Conservation (phyloP, 2,113 vertebrate species). For the Pachyramphus minor region DNA sequence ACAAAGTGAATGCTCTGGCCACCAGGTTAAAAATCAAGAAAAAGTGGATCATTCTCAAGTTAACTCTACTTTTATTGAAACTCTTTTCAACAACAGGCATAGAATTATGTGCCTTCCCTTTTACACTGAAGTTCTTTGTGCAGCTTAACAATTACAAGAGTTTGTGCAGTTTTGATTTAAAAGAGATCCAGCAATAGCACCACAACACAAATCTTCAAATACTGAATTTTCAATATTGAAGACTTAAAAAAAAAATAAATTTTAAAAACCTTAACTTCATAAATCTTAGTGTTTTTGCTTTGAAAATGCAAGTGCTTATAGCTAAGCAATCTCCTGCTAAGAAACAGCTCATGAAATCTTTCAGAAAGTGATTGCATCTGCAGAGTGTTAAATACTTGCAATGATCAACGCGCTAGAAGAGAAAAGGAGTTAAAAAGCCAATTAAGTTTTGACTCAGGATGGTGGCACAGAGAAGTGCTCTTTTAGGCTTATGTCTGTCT, state of each 20-base stretch:
- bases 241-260: neutral
- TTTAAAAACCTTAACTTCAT: neutral
- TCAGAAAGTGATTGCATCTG: neutral
- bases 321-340: conserved; percentile 60
- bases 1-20: neutral
- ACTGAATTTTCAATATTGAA: neutral
- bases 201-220: neutral
- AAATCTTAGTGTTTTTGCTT: neutral
- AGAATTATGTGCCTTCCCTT: neutral
- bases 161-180: too few species aligned
- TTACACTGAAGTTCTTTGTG: neutral
- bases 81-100: neutral
- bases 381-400: conserved; percentile 73
- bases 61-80: neutral
- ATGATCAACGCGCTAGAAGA: conserved; percentile 72
- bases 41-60: neutral
- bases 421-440: conserved; percentile 82
- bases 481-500: conserved; percentile 62
- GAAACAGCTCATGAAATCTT: neutral
- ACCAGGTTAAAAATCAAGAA: neutral
- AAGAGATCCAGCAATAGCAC: neutral
- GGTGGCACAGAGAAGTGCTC: conserved; percentile 43
- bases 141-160: neutral
- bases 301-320: conserved; percentile 21
- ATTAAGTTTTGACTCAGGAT: conserved; percentile 82